These are phyloP conservation scores for Ctenopoma multispine DNA, from an alignment of 2,797 vertebrate species.

Conservation along the genomic window DNA sequence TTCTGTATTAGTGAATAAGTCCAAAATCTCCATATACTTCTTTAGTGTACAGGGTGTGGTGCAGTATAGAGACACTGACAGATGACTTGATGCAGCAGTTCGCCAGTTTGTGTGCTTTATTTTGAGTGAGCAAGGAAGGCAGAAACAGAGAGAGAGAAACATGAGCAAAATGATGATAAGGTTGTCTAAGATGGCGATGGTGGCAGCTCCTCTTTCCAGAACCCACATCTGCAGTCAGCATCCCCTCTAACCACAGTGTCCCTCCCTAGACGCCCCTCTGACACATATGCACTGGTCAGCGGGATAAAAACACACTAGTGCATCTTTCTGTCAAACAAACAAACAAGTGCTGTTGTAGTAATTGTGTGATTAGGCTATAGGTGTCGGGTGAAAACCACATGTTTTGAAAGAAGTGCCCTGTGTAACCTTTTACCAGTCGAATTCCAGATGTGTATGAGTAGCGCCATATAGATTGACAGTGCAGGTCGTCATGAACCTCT, in stretches of 20 bases:
- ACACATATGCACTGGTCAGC: conserved; percentile 71
- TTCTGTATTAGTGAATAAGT: background rate
- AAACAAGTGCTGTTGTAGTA: conserved; percentile 76
- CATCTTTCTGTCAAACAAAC: conserved; percentile 74
- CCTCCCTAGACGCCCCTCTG: conserved; percentile 62
- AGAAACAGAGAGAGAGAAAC: conserved; percentile 10
- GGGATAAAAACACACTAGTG: conserved; percentile 76
- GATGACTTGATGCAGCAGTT: conserved; percentile 58
- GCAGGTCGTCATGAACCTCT: conserved; percentile 35
- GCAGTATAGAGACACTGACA: conserved; percentile 57
- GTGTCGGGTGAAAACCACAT: conserved; percentile 50
- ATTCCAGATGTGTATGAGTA: conserved; percentile 58
- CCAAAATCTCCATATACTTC: conserved; percentile 32
- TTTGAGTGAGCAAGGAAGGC: conserved; percentile 26
- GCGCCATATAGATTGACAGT: conserved; percentile 44
- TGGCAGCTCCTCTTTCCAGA: conserved; percentile 33
- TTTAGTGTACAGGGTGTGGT: conserved; percentile 46
- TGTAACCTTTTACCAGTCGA: conserved; percentile 71
- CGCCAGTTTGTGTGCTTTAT: conserved; percentile 36
- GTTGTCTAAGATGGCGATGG: conserved; percentile 37
- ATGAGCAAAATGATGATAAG: conserved; percentile 43
- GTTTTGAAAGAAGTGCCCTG: conserved; percentile 50
- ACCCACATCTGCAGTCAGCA: conserved; percentile 66
- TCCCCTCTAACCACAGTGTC: conserved; percentile 60
- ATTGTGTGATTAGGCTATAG: conserved; percentile 84